Evolutionary conservation across 2,797 vertebrate genomes (phyloP).

Genomic region (Rhincodon typus): DNA sequence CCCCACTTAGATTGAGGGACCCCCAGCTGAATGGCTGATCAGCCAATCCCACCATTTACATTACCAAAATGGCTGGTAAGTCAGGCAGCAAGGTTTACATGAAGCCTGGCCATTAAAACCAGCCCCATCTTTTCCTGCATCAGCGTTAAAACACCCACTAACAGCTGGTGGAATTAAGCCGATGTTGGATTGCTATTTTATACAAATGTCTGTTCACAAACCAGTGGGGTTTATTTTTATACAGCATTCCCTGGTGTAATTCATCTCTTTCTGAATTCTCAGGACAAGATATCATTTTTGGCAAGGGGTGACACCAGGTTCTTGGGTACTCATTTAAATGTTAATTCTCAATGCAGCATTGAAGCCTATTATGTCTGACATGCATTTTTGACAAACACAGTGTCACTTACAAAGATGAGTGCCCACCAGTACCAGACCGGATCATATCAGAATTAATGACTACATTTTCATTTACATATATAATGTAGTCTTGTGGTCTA

Average conservation of each 20-base stretch:
- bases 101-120: not conserved
- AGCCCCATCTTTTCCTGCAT: not conserved
- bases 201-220: not conserved
- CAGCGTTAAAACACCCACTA: not conserved
- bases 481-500: conserved; percentile 57
- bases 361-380: not conserved
- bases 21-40: not conserved
- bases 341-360: not conserved
- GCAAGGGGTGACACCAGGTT: not conserved
- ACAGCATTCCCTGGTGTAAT: not conserved
- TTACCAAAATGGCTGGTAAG: not conserved
- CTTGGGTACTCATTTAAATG: not conserved
- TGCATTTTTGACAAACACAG: not conserved
- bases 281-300: not conserved
- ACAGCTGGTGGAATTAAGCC: not conserved
- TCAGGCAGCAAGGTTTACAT: not conserved
- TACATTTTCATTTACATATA: conserved; percentile 49
- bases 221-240: not conserved
- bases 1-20: not conserved
- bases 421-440: not conserved
- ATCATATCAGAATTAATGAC: not conserved
- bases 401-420: not conserved
- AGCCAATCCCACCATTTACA: not conserved
- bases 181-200: not conserved
- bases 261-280: not conserved